Percentiles rank a stretch among this genome's conserved stretches.
Conservation (phyloP, 2,888 invertebrate species). For the Acronicta leporina region DNA sequence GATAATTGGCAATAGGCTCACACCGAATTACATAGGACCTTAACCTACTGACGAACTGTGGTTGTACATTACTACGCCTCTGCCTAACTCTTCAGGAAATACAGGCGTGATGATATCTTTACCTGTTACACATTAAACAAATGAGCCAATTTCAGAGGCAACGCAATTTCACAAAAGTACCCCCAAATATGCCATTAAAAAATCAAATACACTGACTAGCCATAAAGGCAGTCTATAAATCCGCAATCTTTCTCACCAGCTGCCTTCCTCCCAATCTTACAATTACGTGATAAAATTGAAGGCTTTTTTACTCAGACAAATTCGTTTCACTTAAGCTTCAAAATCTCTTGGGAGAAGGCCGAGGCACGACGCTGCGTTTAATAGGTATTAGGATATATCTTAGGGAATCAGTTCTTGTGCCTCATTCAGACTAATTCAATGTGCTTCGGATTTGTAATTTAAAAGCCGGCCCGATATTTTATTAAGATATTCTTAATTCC, state of each 20-base stretch:
- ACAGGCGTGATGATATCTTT: too few species aligned
- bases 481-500: too few species aligned
- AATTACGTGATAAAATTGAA: constrained; percentile 79
- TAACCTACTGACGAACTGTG: too few species aligned
- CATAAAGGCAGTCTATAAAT: constrained; percentile 45
- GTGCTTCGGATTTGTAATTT: constrained; percentile 57
- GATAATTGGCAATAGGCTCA: too few species aligned
- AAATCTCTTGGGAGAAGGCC: constrained; percentile 62
- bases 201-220: constrained; percentile 48
- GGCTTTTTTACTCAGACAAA: constrained; percentile 72
- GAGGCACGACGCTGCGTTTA: constrained; percentile 61
- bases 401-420: constrained; percentile 55
- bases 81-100: too few species aligned
- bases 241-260: constrained; percentile 45
- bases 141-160: neutral
- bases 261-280: constrained; percentile 60
- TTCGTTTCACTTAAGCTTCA: constrained; percentile 72
- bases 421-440: constrained; percentile 59
- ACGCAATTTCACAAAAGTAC: constrained; percentile 23
- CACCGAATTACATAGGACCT: too few species aligned
- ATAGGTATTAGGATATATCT: constrained; percentile 65
- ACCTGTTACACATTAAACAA: neutral
- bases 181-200: constrained; percentile 40
- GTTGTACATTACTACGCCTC: too few species aligned
- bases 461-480: constrained; percentile 30